These are phyloP conservation scores for Brienomyrus brachyistius DNA, from an alignment of 2,113 vertebrate genomes.

Conservation along the genomic window DNA sequence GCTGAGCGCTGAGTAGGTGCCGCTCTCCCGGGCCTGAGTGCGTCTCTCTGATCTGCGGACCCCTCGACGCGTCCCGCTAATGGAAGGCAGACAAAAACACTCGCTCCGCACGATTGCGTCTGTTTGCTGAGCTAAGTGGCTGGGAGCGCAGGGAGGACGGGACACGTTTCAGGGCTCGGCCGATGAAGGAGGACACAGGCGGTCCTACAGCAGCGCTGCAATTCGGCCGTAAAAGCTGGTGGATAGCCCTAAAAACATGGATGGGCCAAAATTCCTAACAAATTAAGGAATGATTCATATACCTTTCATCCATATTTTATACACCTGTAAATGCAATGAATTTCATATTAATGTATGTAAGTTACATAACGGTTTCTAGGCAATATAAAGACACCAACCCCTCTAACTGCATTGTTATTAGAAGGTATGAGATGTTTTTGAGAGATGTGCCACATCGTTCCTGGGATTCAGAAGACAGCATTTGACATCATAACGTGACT, in stretches of 20 bases:
- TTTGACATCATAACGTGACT: background rate
- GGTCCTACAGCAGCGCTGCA: background rate
- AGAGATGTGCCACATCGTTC: background rate
- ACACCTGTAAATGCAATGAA: background rate
- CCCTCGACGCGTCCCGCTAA: conserved; percentile 36
- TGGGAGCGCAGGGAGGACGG: conserved; percentile 22
- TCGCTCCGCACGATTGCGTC: conserved; percentile 35
- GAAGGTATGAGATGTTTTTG: background rate
- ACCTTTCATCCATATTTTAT: background rate
- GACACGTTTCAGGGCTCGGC: conserved; percentile 8
- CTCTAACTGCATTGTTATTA: background rate
- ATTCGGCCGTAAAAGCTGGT: background rate
- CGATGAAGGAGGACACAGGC: background rate
- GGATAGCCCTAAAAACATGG: background rate
- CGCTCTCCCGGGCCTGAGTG: background rate
- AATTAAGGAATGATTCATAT: background rate
- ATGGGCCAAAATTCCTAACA: background rate
- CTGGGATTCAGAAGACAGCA: background rate
- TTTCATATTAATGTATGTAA: background rate
- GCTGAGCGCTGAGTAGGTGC: conserved; percentile 18
- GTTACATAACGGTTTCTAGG: background rate
- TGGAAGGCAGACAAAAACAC: conserved; percentile 51
- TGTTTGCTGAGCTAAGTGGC: conserved; percentile 44
- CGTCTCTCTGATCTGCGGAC: background rate
- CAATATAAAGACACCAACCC: background rate